A percentile compares a stretch with the other conserved stretches of the same genome.
Conservation (phyloP, 2,113 vertebrate species). For the Phrynocephalus versicolor region DNA sequence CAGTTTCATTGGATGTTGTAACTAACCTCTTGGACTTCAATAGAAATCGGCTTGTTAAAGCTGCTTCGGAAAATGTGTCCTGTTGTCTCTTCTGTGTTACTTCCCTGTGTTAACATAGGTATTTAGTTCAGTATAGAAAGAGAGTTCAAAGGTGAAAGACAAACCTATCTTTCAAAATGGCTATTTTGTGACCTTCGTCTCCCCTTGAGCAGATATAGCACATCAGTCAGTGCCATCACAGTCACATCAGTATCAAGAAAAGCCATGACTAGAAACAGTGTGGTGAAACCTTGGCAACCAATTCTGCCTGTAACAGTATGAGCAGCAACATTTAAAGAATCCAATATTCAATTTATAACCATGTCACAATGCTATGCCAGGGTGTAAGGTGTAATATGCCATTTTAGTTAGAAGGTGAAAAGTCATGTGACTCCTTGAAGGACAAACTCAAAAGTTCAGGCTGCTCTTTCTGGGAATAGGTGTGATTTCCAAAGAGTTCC, state of each 20-base stretch:
- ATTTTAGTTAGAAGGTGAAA: background rate
- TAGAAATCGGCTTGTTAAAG: background rate
- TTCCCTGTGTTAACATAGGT: constrained; percentile 15
- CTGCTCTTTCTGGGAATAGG: background rate
- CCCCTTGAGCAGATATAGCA: constrained; percentile 16
- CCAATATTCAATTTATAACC: background rate
- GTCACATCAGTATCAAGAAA: background rate
- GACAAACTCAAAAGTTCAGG: background rate
- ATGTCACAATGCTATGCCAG: background rate
- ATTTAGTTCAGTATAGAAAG: constrained; percentile 20
- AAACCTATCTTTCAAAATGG: constrained; percentile 21
- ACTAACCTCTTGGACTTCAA: constrained; percentile 13
- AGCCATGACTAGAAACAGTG: background rate
- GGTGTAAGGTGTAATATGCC: background rate
- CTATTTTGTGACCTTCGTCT: background rate
- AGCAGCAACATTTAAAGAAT: background rate
- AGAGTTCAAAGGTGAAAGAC: constrained; percentile 25
- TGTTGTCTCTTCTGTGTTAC: background rate
- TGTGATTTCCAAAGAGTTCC: background rate
- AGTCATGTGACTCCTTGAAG: constrained; percentile 13
- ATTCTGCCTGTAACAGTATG: background rate
- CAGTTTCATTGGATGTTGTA: constrained; percentile 27
- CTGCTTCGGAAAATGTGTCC: constrained; percentile 4
- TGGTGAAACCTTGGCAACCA: background rate
- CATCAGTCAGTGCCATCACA: constrained; percentile 3